These are phyloP conservation scores for Oreochromis mossambicus DNA, from an alignment of 2,797 vertebrate species.

Conservation along the genomic window DNA sequence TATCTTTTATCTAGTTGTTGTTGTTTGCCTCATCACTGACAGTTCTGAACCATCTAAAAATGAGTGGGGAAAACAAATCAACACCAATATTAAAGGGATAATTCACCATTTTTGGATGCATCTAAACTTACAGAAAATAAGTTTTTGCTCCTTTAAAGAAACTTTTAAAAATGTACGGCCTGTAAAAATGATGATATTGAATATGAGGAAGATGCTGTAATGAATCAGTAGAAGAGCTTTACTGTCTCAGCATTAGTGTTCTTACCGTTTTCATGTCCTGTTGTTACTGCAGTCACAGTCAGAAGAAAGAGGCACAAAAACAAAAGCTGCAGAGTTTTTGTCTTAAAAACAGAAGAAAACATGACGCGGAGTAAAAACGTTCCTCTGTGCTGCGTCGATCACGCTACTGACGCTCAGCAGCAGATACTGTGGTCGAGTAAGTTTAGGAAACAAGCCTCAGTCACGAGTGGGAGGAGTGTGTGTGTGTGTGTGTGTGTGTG, in stretches of 20 bases:
- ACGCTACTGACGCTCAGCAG: background rate
- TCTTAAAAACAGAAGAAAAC: background rate
- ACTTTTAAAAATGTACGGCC: accelerated
- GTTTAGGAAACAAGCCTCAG: accelerated
- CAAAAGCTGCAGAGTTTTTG: background rate
- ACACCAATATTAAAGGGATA: accelerated
- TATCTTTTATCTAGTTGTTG: accelerated
- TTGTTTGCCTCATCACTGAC: accelerated
- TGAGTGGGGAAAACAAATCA: accelerated
- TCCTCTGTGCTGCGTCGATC: background rate
- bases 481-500: background rate
- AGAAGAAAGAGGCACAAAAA: accelerated
- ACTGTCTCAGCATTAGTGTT: accelerated
- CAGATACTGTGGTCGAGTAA: accelerated
- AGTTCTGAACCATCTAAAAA: accelerated
- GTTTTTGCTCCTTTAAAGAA: accelerated
- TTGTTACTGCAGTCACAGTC: background rate
- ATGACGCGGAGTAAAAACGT: accelerated
- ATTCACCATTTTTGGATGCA: accelerated
- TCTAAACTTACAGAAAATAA: background rate
- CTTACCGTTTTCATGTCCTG: background rate
- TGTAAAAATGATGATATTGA: accelerated
- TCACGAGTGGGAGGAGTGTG: accelerated
- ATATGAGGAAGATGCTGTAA: background rate
- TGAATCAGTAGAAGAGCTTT: background rate